phyloP scores from a whole-genome alignment of 2,888 invertebrate genomes.

The Drosophila macrospina region DNA sequence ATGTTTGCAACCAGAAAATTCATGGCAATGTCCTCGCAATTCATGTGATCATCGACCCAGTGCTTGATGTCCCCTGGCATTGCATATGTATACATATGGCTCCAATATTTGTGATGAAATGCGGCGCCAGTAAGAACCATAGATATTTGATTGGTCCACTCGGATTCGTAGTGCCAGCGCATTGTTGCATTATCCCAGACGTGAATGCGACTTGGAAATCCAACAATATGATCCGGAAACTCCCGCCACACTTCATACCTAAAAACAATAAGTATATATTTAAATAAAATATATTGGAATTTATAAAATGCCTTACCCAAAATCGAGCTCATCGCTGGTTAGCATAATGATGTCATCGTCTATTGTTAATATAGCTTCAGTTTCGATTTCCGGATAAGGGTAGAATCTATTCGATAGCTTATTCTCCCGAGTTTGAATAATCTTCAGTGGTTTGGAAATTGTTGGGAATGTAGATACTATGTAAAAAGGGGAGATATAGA shows the following conservation, averaged over 20 bases:
- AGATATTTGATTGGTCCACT: constrained; percentile 98
- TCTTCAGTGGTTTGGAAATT: constrained; percentile 94
- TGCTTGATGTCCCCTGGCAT: constrained; percentile 94
- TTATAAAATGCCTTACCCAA: constrained; percentile 88
- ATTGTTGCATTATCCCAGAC: constrained; percentile 95
- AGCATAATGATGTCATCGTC: constrained; percentile 99
- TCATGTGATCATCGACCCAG: constrained; percentile 98
- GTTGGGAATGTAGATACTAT: constrained; percentile 95
- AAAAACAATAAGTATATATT: constrained; percentile 3
- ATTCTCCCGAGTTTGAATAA: constrained; percentile 95
- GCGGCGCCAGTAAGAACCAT: constrained; percentile 99
- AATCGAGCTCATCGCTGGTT: constrained; percentile 97
- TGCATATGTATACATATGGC: constrained; percentile 95
- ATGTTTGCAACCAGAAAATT: constrained; percentile 97
- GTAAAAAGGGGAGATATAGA: neutral
- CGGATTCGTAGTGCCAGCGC: constrained; percentile 97
- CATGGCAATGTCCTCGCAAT: constrained; percentile 99
- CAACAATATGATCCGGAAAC: constrained; percentile 97
- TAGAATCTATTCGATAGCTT: constrained; percentile 97
- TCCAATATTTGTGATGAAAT: constrained; percentile 98
- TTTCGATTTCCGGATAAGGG: constrained; percentile 98
- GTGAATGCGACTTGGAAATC: constrained; percentile 97
- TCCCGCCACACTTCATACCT: constrained; percentile 96
- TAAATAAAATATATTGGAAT: neutral
- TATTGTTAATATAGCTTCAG: constrained; percentile 97